phyloP scores from a whole-genome alignment of 2,888 invertebrate genomes.

The Ctena decussata region DNA sequence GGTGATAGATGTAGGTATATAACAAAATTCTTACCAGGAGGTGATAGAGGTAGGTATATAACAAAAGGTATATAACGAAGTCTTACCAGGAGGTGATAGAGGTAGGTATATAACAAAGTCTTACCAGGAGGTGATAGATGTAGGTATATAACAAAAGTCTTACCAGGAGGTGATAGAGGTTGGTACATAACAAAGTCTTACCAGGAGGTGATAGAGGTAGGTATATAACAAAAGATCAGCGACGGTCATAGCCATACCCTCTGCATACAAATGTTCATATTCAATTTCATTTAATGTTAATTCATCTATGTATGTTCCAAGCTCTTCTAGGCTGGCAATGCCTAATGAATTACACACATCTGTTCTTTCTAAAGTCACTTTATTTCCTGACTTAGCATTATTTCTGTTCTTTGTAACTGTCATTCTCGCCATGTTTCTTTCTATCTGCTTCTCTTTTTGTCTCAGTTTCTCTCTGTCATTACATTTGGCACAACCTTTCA shows the following conservation, averaged over 20 bases:
- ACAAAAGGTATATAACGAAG: no score
- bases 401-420: not conserved
- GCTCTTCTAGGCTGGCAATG: constrained; percentile 47
- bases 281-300: constrained; percentile 72
- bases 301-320: constrained; percentile 60
- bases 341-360: not conserved
- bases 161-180: no score
- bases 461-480: constrained; percentile 56
- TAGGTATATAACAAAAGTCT: no score
- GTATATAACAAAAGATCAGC: constrained; percentile 94
- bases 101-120: no score
- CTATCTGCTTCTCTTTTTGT: constrained; percentile 41
- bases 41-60: no score
- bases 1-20: no score
- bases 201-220: constrained; percentile 87
- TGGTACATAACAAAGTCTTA: no score
- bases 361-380: not conserved
- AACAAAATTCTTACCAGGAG: no score
- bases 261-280: constrained; percentile 91
- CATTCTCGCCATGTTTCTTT: constrained; percentile 43
- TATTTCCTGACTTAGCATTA: not conserved
- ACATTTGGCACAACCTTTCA: constrained; percentile 64
- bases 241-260: constrained; percentile 93
- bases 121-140: no score
- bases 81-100: no score